Conservation (phyloP, 2,113 vertebrate genomes). For the Entosphenus tridentatus region DNA sequence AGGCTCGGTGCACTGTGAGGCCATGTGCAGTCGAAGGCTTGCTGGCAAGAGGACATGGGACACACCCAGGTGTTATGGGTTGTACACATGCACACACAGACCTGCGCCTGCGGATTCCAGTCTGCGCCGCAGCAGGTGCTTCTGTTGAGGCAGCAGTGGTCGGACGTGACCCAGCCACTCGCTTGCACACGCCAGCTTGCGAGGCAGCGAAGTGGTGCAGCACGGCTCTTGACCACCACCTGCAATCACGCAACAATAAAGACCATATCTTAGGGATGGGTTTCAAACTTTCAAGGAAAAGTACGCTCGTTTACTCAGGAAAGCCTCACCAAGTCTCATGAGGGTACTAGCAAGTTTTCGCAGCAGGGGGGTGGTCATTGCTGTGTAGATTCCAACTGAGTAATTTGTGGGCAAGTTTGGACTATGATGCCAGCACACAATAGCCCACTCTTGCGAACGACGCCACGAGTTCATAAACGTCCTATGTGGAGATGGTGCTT, state of each 20-base stretch:
- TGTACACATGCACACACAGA: slow-evolving; percentile 11
- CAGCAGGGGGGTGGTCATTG: too few species aligned
- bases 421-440: too few species aligned
- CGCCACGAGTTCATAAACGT: too few species aligned
- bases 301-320: neutral
- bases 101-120: slow-evolving; percentile 26
- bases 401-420: too few species aligned
- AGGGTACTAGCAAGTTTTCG: too few species aligned
- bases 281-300: neutral
- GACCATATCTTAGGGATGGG: neutral
- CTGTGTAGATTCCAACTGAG: too few species aligned
- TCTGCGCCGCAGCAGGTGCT: slow-evolving; percentile 18
- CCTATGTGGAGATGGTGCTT: too few species aligned
- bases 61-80: too few species aligned
- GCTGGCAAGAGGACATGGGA: too few species aligned
- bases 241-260: slow-evolving; percentile 12
- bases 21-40: too few species aligned
- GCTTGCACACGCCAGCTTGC: slow-evolving; percentile 24
- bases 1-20: too few species aligned
- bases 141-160: slow-evolving; percentile 26
- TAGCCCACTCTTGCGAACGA: too few species aligned
- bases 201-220: slow-evolving; percentile 22
- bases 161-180: slow-evolving; percentile 27
- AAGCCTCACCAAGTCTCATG: neutral
- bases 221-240: slow-evolving; percentile 22